Base-by-base conservation (phyloP, 1,140 invertebrate genomes). In the Orchestia grillus region DNA sequence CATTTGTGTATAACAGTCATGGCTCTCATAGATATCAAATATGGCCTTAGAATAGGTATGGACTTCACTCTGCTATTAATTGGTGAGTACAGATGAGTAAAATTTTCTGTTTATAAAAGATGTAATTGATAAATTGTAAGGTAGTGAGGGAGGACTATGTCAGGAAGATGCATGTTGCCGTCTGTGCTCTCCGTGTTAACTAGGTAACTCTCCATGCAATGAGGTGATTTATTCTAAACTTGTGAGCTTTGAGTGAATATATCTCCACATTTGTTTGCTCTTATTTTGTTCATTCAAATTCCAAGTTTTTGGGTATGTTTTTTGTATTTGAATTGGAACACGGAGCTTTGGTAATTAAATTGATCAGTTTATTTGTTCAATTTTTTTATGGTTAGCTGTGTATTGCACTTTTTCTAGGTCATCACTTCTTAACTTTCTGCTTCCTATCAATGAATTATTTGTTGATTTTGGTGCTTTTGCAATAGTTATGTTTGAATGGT, bases 11-110 rank as follows among this genome's bases (percentile, higher is more conserved):
- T 45, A 40, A 15, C 0, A 94, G 0, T 47, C 92, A 94, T 94
- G 92, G 43, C 92, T 45, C 44, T 94, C 3, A 94, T 94, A 47
- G 44, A 94, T 44, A 16, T 94, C 4, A 94, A 94, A 94, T 94
- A 94, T 36, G 92, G 92, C 40, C 0, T 94, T 23, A 44, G 92
- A 44, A 94, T 94, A 45, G 6, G 43, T 36, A 16, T 94, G 44
- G 92, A 94, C 44, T 94, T 94, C 44, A 44, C 44, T 36, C 44
- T 94, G 0, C 92, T 94, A 40, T 44, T 94, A 45, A 94, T 94
- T 94, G 92, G 92, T 94, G 44, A 94, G 92, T 91, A 43, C 28
- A 77, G 1, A 77, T 77, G 11, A 3, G 36, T 23, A 3, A 36
- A 19, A 77, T 77, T 77, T 77, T 36, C 28, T 19, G 62, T 3